phyloP scores from a whole-genome alignment of 2,888 invertebrate genomes.

The Thereva unica region DNA sequence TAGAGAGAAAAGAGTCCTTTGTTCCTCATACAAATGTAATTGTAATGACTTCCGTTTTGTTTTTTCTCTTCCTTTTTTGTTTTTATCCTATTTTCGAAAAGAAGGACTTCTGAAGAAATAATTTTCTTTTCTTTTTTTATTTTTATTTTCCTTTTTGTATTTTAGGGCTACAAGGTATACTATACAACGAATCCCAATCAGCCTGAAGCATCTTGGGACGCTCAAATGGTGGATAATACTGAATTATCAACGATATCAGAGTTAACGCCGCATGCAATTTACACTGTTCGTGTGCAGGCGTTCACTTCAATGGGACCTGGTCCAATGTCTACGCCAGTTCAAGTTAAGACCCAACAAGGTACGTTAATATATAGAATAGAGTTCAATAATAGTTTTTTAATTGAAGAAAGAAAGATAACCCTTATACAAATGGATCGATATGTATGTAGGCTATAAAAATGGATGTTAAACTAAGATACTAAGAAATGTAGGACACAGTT shows the following conservation, averaged over 20 bases:
- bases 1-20: no score
- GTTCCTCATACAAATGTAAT: no score
- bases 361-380: slow-evolving; percentile 45
- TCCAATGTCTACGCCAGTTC: slow-evolving; percentile 93
- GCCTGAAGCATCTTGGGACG: slow-evolving; percentile 87
- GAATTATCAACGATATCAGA: slow-evolving; percentile 91
- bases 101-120: background rate
- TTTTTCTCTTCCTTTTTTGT: no score
- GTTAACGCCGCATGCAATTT: slow-evolving; percentile 87
- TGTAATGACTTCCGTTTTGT: no score
- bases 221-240: slow-evolving; percentile 91
- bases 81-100: no score
- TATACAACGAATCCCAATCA: slow-evolving; percentile 89
- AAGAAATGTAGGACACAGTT: no score
- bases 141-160: background rate
- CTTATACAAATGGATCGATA: no score
- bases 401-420: no score
- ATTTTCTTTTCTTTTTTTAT: background rate
- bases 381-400: no score
- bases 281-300: slow-evolving; percentile 92
- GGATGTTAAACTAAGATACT: no score
- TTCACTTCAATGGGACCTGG: slow-evolving; percentile 94
- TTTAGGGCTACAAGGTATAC: slow-evolving; percentile 94
- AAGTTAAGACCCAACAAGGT: slow-evolving; percentile 97
- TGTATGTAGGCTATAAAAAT: no score